Conservation (phyloP, 2,113 vertebrate species). For the Pandion haliaetus region DNA sequence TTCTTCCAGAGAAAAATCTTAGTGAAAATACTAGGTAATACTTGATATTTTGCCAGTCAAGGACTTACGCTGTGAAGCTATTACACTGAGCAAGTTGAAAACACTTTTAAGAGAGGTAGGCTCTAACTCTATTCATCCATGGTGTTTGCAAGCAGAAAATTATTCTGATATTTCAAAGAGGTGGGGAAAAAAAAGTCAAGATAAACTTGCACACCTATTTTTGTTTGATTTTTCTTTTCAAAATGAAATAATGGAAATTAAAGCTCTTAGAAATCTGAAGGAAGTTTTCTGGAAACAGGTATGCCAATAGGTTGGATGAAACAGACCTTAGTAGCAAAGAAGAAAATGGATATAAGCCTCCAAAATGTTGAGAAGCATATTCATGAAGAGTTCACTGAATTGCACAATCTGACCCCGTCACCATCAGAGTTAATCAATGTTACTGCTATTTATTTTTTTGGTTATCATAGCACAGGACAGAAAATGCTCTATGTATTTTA, state of each 20-base stretch:
- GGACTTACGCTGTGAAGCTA: background rate
- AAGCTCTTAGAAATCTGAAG: background rate
- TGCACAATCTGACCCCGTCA: rapidly evolving
- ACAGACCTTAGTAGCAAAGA: background rate
- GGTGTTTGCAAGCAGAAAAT: background rate
- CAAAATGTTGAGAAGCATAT: background rate
- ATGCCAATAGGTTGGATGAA: background rate
- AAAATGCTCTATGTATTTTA: background rate
- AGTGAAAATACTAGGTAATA: background rate
- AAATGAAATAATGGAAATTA: background rate
- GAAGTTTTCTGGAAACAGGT: background rate
- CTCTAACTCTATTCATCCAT: background rate
- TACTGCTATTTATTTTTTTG: background rate
- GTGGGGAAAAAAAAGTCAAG: background rate
- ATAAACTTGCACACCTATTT: background rate
- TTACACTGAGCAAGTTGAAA: background rate
- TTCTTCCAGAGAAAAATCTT: background rate
- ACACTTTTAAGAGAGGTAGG: background rate
- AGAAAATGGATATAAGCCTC: background rate
- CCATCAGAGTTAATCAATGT: background rate
- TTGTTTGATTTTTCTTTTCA: background rate
- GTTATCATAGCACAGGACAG: background rate
- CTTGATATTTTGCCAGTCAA: background rate
- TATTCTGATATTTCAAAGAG: background rate
- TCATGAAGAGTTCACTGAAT: background rate